Evolutionary conservation across 1,140 invertebrate species (phyloP).

Genomic region (Chironomus tepperi): DNA sequence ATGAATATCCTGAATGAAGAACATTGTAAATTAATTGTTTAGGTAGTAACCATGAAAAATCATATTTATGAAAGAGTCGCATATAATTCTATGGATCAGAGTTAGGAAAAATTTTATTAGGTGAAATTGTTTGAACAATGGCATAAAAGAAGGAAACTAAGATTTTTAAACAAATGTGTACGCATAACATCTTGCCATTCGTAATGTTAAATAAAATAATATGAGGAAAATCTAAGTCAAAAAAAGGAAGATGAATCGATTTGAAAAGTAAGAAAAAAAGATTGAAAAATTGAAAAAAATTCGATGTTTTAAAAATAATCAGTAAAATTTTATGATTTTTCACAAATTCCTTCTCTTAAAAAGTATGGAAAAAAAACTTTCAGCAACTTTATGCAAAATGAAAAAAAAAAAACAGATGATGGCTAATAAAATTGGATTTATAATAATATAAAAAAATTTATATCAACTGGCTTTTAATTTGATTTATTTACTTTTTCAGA

Average conservation of each 20-base stretch:
- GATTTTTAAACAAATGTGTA: background rate
- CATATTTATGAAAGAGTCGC: background rate
- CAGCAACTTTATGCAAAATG: slow-evolving; percentile 8
- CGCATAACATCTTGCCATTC: background rate
- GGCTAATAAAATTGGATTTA: slow-evolving; percentile 14
- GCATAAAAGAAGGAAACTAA: background rate
- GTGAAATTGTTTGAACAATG: background rate
- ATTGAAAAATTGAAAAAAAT: slow-evolving; percentile 1
- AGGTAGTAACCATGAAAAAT: slow-evolving; percentile 20
- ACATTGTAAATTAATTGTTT: slow-evolving; percentile 21
- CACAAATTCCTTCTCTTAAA: background rate
- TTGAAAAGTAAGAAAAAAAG: slow-evolving; percentile 6
- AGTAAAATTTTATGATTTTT: slow-evolving; percentile 3
- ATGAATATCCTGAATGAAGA: slow-evolving; percentile 9
- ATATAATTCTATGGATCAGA: background rate
- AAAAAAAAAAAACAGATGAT: slow-evolving; percentile 9
- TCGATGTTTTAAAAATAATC: slow-evolving; percentile 7
- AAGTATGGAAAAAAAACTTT: background rate
- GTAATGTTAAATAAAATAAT: background rate
- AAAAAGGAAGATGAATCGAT: background rate
- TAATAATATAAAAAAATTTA: background rate
- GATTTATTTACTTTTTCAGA: too few relatives aligned
- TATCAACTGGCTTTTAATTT: too few relatives aligned
- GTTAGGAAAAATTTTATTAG: slow-evolving; percentile 14
- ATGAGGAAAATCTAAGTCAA: background rate